These are phyloP conservation scores for Uropetala carovei DNA, from an alignment of 2,888 invertebrate species.

Conservation along the genomic window DNA sequence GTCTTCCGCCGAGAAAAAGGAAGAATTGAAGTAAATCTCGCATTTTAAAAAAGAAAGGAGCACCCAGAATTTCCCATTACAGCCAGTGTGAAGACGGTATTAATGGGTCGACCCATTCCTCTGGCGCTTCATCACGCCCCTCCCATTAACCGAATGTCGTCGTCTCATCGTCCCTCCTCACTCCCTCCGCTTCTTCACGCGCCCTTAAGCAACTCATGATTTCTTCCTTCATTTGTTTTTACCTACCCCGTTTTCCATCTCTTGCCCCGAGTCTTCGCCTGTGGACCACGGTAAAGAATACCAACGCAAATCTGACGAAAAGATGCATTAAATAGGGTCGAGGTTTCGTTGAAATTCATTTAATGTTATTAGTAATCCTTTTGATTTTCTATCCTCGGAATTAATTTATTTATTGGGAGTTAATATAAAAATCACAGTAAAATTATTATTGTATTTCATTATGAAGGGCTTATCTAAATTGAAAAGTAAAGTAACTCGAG, in stretches of 20 bases:
- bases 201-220: not conserved
- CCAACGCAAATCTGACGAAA: not conserved
- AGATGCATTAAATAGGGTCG: not conserved
- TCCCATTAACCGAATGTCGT: not conserved
- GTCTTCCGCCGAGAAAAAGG: not conserved
- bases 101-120: slow-evolving; percentile 9
- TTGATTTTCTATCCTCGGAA: too few species aligned
- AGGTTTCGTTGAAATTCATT: not conserved
- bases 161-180: too few species aligned
- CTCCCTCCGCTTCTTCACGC: not conserved
- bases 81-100: slow-evolving; percentile 28
- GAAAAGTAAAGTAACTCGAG: too few species aligned
- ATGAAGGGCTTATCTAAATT: too few species aligned
- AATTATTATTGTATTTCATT: too few species aligned
- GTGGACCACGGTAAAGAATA: not conserved
- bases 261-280: not conserved
- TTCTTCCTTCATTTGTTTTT: slow-evolving; percentile 17
- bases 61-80: slow-evolving; percentile 11
- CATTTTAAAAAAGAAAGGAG: not conserved
- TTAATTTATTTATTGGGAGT: too few species aligned
- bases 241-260: not conserved
- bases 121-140: not conserved
- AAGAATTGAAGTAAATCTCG: not conserved
- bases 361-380: too few species aligned
- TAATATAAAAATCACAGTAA: too few species aligned